Evolutionary conservation across 1,140 invertebrate species (phyloP).

Genomic region (Steinernema feltiae): DNA sequence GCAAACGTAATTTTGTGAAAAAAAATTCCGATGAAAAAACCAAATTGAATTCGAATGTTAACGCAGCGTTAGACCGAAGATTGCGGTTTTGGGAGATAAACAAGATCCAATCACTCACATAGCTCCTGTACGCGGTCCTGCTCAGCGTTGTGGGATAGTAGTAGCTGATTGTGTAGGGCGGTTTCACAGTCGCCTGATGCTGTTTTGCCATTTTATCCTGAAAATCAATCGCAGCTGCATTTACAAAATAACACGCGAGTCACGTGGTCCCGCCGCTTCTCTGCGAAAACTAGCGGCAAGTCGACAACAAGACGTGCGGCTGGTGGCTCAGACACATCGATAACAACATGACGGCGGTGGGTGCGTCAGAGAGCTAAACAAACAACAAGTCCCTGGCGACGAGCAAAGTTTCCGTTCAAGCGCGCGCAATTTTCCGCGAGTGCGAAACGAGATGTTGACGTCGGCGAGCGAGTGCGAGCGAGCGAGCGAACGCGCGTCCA

Average conservation of each 20-base stretch:
- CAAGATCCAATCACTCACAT: not conserved
- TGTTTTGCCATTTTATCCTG: not conserved
- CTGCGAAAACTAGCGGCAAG: too few species aligned
- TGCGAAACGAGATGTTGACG: not conserved
- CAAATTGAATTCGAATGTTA: too few species aligned
- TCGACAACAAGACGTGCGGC: too few species aligned
- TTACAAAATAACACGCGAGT: too few species aligned
- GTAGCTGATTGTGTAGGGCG: not conserved
- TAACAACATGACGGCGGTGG: not conserved
- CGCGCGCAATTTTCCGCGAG: too few species aligned
- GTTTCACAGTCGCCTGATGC: not conserved
- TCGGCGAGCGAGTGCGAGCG: too few species aligned
- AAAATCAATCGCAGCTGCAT: too few species aligned
- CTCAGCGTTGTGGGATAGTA: not conserved
- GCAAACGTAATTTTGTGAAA: too few species aligned
- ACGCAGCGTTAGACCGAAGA: too few species aligned
- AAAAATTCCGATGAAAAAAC: too few species aligned
- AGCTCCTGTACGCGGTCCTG: not conserved
- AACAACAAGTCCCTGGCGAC: not conserved
- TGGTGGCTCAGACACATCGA: not conserved
- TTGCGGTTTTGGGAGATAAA: not conserved
- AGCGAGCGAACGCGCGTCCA: too few species aligned
- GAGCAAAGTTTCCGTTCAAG: not conserved
- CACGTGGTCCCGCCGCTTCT: too few species aligned
- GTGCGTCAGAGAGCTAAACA: not conserved